These are phyloP conservation scores for Drosophila elegans DNA, from an alignment of 1,140 invertebrate genomes.

Conservation along the genomic window DNA sequence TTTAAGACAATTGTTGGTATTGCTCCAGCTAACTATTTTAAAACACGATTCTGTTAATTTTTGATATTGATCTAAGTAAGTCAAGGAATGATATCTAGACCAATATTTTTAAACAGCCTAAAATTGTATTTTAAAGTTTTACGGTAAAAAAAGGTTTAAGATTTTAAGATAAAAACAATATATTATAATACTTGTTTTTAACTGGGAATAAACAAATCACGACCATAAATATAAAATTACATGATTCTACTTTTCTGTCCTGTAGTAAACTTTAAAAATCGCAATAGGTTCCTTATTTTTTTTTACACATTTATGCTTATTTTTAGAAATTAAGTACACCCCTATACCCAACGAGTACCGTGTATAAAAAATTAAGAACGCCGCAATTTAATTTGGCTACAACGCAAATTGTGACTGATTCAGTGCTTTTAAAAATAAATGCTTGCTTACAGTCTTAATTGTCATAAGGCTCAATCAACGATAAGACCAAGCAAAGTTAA, in stretches of 20 bases:
- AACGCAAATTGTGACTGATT: slow-evolving; percentile 20
- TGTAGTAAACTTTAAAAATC: not conserved
- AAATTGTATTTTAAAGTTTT: not conserved
- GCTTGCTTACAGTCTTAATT: not conserved
- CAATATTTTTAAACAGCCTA: no score
- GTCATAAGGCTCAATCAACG: not conserved
- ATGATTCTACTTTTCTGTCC: no score
- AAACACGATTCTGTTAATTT: no score
- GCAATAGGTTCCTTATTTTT: not conserved
- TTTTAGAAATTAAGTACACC: not conserved
- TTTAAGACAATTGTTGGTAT: no score
- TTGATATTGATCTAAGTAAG: no score
- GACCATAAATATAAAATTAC: no score
- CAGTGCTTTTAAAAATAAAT: not conserved
- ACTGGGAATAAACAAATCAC: no score
- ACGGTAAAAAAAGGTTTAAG: no score
- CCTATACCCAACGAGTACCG: not conserved
- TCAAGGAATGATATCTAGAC: no score
- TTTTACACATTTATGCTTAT: not conserved
- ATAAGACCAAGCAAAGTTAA: slow-evolving; percentile 4
- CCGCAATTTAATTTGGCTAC: slow-evolving; percentile 4
- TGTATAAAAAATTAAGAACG: not conserved
- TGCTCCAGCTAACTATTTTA: no score
- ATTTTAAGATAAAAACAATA: no score
- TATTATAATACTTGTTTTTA: no score